Conservation (phyloP, 2,797 vertebrate species). For the Centropyge bicolor region DNA sequence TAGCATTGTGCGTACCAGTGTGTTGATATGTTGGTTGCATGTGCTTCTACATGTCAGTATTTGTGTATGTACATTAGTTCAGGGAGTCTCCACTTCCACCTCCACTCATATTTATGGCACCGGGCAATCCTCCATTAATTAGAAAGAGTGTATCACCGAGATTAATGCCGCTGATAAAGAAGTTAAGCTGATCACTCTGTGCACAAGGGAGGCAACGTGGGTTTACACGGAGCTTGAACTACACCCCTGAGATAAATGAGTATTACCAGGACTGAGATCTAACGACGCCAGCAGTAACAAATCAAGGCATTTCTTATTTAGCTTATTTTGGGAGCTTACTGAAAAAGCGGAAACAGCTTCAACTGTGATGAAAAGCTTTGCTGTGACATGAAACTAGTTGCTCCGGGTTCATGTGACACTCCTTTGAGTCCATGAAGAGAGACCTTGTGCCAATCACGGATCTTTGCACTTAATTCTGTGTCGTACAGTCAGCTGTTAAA, state of each 20-base stretch:
- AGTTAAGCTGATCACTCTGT: constrained; percentile 70
- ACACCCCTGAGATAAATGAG: constrained; percentile 52
- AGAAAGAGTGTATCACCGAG: constrained; percentile 73
- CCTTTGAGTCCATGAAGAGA: constrained; percentile 22
- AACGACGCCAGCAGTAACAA: constrained; percentile 44
- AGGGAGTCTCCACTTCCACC: constrained; percentile 45
- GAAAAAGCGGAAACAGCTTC: constrained; percentile 14
- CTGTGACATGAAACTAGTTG: constrained; percentile 37
- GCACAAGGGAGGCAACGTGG: constrained; percentile 45
- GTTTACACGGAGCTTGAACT: constrained; percentile 63
- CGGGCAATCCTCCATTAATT: constrained; percentile 76
- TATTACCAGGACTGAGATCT: constrained; percentile 50
- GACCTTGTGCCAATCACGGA: background rate
- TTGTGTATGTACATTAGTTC: constrained; percentile 19
- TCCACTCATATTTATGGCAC: constrained; percentile 62
- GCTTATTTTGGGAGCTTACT: constrained; percentile 41
- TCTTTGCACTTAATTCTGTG: constrained; percentile 33
- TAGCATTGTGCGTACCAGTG: background rate
- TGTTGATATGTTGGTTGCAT: background rate
- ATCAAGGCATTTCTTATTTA: constrained; percentile 41
- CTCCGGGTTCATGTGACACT: constrained; percentile 52
- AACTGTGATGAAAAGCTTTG: constrained; percentile 40
- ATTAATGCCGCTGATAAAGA: constrained; percentile 77
- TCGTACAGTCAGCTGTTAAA: constrained; percentile 5
- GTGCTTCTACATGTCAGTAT: constrained; percentile 11